Percentiles rank a stretch among this genome's conserved stretches.
Conservation (phyloP, 1,140 invertebrate species). For the Bradynema listronoti region DNA sequence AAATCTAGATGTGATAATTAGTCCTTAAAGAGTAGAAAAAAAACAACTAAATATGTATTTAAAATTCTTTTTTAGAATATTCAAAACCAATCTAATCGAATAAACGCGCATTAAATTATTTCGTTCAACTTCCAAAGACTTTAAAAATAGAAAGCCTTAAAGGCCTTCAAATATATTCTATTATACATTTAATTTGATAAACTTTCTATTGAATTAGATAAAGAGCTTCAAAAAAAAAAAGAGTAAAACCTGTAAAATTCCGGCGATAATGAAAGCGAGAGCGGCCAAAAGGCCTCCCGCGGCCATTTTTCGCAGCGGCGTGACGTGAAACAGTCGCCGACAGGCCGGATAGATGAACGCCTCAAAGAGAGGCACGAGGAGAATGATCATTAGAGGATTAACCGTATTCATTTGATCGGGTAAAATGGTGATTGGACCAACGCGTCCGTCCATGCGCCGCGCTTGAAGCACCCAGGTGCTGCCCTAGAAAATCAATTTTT, state of each 20-base stretch:
- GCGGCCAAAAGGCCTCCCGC: constrained; percentile 39
- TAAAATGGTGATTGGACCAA: constrained; percentile 63
- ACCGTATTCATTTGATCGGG: constrained; percentile 79
- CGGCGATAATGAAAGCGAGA: constrained; percentile 41
- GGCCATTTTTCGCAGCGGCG: constrained; percentile 65
- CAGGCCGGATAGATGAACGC: constrained; percentile 57
- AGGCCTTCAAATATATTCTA: no score
- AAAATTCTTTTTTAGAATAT: no score
- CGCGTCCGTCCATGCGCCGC: constrained; percentile 58
- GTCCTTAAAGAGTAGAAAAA: no score
- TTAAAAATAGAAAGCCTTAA: no score
- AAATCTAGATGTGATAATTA: no score
- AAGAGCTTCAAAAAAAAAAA: not conserved
- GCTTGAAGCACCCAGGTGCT: constrained; percentile 39
- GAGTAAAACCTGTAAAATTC: constrained; percentile 27
- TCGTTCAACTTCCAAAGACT: no score
- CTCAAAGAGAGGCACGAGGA: constrained; percentile 56
- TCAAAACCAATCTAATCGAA: no score
- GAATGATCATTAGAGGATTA: constrained; percentile 51
- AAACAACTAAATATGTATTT: no score
- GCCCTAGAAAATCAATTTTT: constrained; percentile 14
- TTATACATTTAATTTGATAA: no score
- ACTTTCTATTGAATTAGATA: constrained; percentile 14
- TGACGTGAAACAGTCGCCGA: constrained; percentile 61
- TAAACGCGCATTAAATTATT: no score